Percentiles rank a stretch among this genome's conserved stretches.
These are phyloP conservation scores for Ciona savignyi DNA, from an alignment of 23 tunicate species.

Conservation along the genomic window DNA sequence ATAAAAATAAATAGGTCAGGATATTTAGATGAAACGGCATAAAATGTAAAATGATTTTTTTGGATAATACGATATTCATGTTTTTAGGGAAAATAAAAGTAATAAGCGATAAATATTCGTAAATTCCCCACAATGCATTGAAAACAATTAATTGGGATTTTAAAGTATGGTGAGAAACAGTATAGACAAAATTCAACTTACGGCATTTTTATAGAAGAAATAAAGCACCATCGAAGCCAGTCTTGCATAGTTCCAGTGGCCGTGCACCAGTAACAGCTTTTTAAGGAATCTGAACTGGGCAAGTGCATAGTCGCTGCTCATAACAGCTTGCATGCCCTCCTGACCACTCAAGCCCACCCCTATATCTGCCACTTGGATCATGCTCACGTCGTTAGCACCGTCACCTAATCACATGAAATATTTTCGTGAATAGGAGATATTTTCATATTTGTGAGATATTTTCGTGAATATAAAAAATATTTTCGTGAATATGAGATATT, in stretches of 20 bases:
- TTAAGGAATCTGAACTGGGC: constrained; percentile 86
- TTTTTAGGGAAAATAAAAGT: no score
- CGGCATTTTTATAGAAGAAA: constrained; percentile 98
- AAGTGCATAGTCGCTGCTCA: constrained; percentile 97
- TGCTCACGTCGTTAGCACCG: constrained; percentile 97
- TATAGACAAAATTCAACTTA: constrained; percentile 13
- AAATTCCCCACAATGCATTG: no score
- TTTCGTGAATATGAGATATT: no score
- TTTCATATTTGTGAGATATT: no score
- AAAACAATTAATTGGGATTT: not conserved
- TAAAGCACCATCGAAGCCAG: constrained; percentile 91
- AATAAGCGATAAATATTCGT: no score
- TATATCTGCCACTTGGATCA: constrained; percentile 98
- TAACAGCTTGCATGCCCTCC: constrained; percentile 99
- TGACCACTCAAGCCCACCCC: constrained; percentile 96
- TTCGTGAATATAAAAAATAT: not conserved
- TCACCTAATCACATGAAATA: constrained; percentile 79
- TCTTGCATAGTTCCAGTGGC: constrained; percentile 96
- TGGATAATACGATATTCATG: no score
- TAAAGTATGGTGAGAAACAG: not conserved
- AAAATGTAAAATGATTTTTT: no score
- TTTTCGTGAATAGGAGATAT: no score
- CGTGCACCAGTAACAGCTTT: constrained; percentile 85
- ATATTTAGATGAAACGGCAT: no score
- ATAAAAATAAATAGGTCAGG: no score